These are phyloP conservation scores for Barbus barbus DNA, from an alignment of 2,113 vertebrate species.

Conservation along the genomic window DNA sequence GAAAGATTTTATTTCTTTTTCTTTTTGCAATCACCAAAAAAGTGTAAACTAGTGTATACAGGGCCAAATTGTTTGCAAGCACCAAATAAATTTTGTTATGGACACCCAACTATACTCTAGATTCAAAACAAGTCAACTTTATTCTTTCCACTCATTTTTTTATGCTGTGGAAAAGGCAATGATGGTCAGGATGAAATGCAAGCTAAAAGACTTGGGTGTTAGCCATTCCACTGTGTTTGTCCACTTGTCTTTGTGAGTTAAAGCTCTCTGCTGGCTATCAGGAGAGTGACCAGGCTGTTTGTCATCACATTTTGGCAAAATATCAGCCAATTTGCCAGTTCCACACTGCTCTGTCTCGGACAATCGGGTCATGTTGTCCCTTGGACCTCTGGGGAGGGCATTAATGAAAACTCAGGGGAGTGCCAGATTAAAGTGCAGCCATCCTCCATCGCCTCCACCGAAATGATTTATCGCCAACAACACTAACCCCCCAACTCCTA, in stretches of 20 bases:
- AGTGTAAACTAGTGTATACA: background rate
- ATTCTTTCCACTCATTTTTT: background rate
- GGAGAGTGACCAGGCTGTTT: slow-evolving; percentile 30
- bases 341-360: slow-evolving; percentile 29
- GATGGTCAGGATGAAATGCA: background rate
- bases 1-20: background rate
- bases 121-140: slow-evolving; percentile 19
- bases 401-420: slow-evolving; percentile 48
- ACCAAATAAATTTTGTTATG: background rate
- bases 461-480: slow-evolving; percentile 56
- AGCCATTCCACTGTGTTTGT: slow-evolving; percentile 25
- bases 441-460: slow-evolving; percentile 10
- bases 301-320: slow-evolving; percentile 44
- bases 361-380: slow-evolving; percentile 39
- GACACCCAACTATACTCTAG: background rate
- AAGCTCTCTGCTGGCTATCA: slow-evolving; percentile 19
- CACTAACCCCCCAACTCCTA: slow-evolving; percentile 30
- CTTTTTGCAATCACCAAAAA: background rate
- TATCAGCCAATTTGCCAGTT: slow-evolving; percentile 34
- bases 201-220: slow-evolving; percentile 14
- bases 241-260: slow-evolving; percentile 26
- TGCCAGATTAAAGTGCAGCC: slow-evolving; percentile 31
- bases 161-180: background rate
- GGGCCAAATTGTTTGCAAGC: background rate
- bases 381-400: slow-evolving; percentile 28